These are phyloP conservation scores for Trichonephila clavipes DNA, from an alignment of 1,140 invertebrate species.

Conservation along the genomic window DNA sequence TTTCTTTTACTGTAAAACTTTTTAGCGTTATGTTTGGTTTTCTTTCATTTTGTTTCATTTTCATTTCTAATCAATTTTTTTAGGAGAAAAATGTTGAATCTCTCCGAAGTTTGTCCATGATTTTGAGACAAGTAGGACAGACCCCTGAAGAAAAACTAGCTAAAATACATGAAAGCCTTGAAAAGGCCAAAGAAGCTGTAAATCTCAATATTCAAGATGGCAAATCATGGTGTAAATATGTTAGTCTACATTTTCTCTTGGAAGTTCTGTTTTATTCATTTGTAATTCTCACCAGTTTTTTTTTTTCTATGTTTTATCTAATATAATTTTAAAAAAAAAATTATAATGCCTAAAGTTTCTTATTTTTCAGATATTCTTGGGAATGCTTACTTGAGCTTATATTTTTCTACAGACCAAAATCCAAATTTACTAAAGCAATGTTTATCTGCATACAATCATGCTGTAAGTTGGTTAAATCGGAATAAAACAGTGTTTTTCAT, in stretches of 20 bases:
- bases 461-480: conserved; percentile 84
- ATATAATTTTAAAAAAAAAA: too few species aligned
- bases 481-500: background rate
- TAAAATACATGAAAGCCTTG: conserved; percentile 87
- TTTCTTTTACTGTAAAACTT: background rate
- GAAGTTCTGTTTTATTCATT: background rate
- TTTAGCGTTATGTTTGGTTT: background rate
- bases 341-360: background rate
- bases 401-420: conserved; percentile 89
- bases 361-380: conserved; percentile 85
- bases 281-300: background rate
- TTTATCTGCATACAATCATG: conserved; percentile 90
- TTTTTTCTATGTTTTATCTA: background rate
- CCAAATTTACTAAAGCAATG: conserved; percentile 87
- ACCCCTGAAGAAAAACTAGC: conserved; percentile 84
- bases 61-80: conserved; percentile 78
- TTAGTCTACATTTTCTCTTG: conserved; percentile 17
- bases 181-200: conserved; percentile 91
- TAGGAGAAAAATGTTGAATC: conserved; percentile 90
- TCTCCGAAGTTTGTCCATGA: conserved; percentile 91
- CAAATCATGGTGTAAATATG: conserved; percentile 86
- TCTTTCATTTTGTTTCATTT: background rate
- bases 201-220: conserved; percentile 90
- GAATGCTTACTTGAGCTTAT: conserved; percentile 91
- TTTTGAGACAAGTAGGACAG: conserved; percentile 86